Conservation (phyloP, 2,113 vertebrate genomes). For the Pyrgilauda ruficollis region DNA sequence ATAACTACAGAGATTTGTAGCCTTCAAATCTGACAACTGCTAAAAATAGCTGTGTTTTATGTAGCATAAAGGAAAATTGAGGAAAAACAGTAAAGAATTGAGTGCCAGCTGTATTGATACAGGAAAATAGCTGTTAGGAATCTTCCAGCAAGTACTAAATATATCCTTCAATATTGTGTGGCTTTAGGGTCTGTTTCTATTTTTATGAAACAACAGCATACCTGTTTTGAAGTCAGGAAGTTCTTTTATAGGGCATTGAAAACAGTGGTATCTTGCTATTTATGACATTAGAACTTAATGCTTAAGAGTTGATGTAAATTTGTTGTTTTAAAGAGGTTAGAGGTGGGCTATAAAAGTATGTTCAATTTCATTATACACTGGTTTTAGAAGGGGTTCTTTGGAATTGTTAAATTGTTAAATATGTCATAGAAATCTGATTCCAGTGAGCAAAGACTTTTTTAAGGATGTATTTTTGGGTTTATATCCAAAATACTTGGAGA, state of each 20-base stretch:
- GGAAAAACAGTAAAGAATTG: neutral
- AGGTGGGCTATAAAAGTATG: neutral
- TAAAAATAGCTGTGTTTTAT: conserved; percentile 12
- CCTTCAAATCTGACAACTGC: neutral
- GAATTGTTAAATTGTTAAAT: neutral
- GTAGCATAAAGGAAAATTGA: neutral
- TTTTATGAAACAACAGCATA: neutral
- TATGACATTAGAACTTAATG: neutral
- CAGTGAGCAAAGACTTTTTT: neutral
- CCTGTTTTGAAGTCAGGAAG: neutral
- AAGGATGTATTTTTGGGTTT: neutral
- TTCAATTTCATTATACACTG: neutral
- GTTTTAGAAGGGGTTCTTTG: neutral
- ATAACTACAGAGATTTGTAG: neutral
- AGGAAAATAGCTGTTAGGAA: neutral
- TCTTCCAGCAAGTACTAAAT: conserved; percentile 15
- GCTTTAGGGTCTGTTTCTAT: neutral
- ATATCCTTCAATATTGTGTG: neutral
- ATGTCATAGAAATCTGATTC: neutral
- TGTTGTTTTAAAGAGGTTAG: neutral
- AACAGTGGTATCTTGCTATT: neutral
- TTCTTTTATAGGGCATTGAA: neutral
- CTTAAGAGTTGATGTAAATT: neutral
- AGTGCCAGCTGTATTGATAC: neutral
- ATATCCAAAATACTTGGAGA: neutral